Evolutionary conservation across 2,113 vertebrate species (phyloP).

Genomic region (Chauna torquata): DNA sequence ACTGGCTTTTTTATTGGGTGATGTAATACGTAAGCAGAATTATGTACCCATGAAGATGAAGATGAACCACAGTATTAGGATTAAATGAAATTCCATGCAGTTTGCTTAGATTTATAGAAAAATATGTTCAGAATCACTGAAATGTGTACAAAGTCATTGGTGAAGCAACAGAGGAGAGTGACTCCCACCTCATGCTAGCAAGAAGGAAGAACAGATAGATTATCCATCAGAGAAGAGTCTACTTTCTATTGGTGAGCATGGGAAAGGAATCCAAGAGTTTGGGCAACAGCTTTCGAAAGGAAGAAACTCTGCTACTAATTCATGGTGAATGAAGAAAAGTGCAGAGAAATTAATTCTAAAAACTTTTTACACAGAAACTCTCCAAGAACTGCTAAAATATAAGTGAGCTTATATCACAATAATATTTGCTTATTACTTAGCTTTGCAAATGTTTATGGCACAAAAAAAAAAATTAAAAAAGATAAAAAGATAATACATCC

Average conservation of each 20-base stretch:
- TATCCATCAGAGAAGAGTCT: not conserved
- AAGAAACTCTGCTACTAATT: not conserved
- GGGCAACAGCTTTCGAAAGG: not conserved
- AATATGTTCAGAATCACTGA: not conserved
- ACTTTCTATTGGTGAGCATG: not conserved
- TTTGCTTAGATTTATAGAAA: not conserved
- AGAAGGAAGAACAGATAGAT: not conserved
- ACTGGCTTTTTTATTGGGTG: not conserved
- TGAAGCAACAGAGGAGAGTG: not conserved
- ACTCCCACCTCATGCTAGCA: accelerated
- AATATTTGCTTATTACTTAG: not conserved
- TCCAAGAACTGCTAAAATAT: not conserved
- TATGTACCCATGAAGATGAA: not conserved
- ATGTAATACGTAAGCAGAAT: not conserved
- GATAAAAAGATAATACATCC: not conserved
- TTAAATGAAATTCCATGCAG: not conserved
- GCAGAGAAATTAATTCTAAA: not conserved
- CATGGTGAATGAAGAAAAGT: not conserved
- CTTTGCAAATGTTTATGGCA: not conserved
- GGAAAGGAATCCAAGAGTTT: not conserved
- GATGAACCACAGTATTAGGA: accelerated
- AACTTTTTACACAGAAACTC: not conserved
- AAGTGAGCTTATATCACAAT: not conserved
- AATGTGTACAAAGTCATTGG: not conserved
- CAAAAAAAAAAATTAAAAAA: not conserved